phyloP scores from a whole-genome alignment of 2,888 invertebrate species.

The Omphaloscelis lunosa region DNA sequence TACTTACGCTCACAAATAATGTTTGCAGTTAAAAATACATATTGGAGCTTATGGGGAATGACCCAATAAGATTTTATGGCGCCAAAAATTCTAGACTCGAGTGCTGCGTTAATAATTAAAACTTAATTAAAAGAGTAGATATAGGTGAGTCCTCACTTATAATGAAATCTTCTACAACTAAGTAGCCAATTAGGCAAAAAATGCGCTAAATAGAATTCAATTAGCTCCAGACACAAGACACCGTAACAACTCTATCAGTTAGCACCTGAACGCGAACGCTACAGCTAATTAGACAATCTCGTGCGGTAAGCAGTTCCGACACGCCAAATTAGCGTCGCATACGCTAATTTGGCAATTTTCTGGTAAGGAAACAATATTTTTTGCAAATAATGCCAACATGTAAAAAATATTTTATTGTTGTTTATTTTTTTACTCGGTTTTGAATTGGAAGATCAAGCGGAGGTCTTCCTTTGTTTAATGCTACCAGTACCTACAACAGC shows the following conservation, averaged over 20 bases:
- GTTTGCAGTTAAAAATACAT: slow-evolving; percentile 45
- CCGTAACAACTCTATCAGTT: slow-evolving; percentile 55
- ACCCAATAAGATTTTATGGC: slow-evolving; percentile 4
- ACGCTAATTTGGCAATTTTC: slow-evolving; percentile 30
- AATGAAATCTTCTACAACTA: background rate
- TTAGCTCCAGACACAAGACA: slow-evolving; percentile 33
- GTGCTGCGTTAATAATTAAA: background rate
- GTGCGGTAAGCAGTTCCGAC: slow-evolving; percentile 57
- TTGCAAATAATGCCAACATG: background rate
- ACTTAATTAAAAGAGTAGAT: background rate
- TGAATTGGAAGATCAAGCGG: background rate
- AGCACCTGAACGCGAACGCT: slow-evolving; percentile 53
- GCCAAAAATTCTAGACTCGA: background rate
- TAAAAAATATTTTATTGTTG: background rate
- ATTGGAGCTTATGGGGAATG: slow-evolving; percentile 7
- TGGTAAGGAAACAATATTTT: background rate
- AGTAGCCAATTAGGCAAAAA: slow-evolving; percentile 42
- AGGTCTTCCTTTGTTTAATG: slow-evolving; percentile 5
- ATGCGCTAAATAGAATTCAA: slow-evolving; percentile 29
- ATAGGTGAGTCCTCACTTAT: background rate
- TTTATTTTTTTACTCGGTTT: background rate
- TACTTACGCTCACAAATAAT: slow-evolving; percentile 50
- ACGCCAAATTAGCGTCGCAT: slow-evolving; percentile 17
- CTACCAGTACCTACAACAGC: background rate
- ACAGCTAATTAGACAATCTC: slow-evolving; percentile 58